Evolutionary conservation across 2,888 invertebrate genomes (phyloP), one percentile per base, ranked within the genome.

Genomic region (Microctonus brassicae): DNA sequence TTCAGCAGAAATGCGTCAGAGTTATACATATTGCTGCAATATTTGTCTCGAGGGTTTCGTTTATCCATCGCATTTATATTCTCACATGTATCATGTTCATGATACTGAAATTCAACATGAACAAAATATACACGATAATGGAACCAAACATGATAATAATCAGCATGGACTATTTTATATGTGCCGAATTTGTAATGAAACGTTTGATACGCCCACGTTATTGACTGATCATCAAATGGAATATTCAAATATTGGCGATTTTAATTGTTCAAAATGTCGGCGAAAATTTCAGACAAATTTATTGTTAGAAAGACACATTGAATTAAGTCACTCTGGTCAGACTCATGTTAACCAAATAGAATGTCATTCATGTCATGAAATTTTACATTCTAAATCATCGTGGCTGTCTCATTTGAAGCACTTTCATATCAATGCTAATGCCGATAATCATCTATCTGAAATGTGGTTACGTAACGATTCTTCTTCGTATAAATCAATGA

Each of bases 31-130:
- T 55, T 65, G 11, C 0, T 83, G 83, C 47, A 33, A 69, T 0
- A 20, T 73, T 22, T 83, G 83, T 52, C 58, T 70, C 1, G 82
- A 80, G 24, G 77, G 79, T 0, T 83, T 83, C 52, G 73, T 72
- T n/a, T 74, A 75, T n/a, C 73, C 78, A 42, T 67, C 73, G 1
- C 79, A 81, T 66, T 73, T 80, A 17, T 71, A 78, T 7, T 76
- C 83, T 0, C 83, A 83, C n/a, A 76, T 77, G 20, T 65, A 67
- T 5, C 83, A 83, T 60, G 78, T 79, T n/a, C 83, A 83, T 69
- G 29, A 29, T 9, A n/a, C 47, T 4, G 1, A n/a, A 10, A n/a
- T 60, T 9, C 7, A 33, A 24, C 34, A 26, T 1, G 26, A 34
- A 2, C 9, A 33, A n/a, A 2, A 58, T 10, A 6, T 11, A 6